Evolutionary conservation across 2,113 vertebrate genomes (phyloP).

Genomic region (Brachionichthys hirsutus): DNA sequence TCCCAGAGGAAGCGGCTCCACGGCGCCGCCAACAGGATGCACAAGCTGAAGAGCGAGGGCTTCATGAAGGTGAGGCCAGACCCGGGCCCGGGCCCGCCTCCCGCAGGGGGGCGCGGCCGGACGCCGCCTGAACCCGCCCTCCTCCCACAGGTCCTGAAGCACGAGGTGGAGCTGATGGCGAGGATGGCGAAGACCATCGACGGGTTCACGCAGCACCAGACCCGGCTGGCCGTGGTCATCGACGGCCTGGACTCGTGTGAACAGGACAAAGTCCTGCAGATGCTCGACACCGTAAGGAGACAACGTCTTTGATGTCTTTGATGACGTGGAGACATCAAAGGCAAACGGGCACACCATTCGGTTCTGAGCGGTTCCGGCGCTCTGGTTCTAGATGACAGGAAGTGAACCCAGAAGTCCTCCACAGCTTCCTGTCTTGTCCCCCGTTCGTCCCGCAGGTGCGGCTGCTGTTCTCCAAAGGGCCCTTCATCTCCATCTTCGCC

Average conservation of each 20-base stretch:
- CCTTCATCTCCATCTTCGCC: conserved; percentile 96
- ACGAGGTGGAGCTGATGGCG: conserved; percentile 96
- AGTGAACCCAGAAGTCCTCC: no score
- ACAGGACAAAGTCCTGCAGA: conserved; percentile 98
- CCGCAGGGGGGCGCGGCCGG: no score
- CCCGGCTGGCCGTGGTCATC: conserved; percentile 91
- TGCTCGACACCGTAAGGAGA: conserved; percentile 91
- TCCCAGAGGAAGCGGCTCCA: conserved; percentile 95
- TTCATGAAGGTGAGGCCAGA: conserved; percentile 90
- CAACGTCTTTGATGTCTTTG: no score
- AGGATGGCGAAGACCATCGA: conserved; percentile 97
- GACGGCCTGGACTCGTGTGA: conserved; percentile 96
- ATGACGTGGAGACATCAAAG: no score
- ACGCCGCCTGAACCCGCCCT: no score
- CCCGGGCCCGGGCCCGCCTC: no score
- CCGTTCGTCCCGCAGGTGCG: conserved; percentile 80
- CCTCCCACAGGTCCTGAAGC: conserved; percentile 87
- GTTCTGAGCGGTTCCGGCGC: background rate
- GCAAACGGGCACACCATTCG: no score
- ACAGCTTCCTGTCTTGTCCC: no score
- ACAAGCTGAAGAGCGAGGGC: conserved; percentile 94
- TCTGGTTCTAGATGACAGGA: no score
- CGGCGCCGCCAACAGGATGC: conserved; percentile 88
- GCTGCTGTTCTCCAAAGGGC: conserved; percentile 94
- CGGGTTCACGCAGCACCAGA: conserved; percentile 97